Evolutionary conservation across 2,113 vertebrate genomes (phyloP), one percentile per base, ranked within the genome.

Genomic region (Sula dactylatra): DNA sequence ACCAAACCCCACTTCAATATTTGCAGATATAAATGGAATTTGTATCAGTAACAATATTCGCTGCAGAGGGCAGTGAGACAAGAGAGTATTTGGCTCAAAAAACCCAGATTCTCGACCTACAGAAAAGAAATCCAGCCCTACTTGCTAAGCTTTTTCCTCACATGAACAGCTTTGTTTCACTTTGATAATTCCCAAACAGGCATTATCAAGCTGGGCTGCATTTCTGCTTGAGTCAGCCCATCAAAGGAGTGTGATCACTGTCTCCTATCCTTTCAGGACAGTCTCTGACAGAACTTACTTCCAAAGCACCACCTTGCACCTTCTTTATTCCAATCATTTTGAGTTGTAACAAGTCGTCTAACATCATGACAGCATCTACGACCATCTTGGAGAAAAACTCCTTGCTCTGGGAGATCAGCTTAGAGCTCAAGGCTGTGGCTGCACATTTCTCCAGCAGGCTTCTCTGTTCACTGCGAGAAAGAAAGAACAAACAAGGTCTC

Each of bases 291-390:
- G 9, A 58, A 89, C 98, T 97, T 47, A 99, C 99, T 98, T 99
- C 99, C 10, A 99, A 96, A 47, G 98, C 99, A 49, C 99, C 99
- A 84, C 99, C 99, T 84, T 99, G 99, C 40, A 99, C 99, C 95
- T 99, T 99, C 98, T 99, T 99, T 86, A 99, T 99, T 40, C 99
- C 99, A 7, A 99, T 99, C 99, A 99, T 99, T 95, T 99, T 99
- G 92, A 99, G 98, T 54, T 99, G 99, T 94, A 99, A 94, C 96
- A 99, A 97, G 16, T 99, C 99, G 0, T 99, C 99, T 27, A 99
- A 96, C 98, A 99, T 98, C 98, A 98, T 98, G 88, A 99, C 99
- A 0, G 99, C 99, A 5, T 99, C 99, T n/a, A 99, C 99, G 40
- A 99, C 99, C 99, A 99, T 99, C 95, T 98, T 98, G 82, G 99